phyloP scores from a whole-genome alignment of 2,113 vertebrate species.

The Carlito syrichta region DNA sequence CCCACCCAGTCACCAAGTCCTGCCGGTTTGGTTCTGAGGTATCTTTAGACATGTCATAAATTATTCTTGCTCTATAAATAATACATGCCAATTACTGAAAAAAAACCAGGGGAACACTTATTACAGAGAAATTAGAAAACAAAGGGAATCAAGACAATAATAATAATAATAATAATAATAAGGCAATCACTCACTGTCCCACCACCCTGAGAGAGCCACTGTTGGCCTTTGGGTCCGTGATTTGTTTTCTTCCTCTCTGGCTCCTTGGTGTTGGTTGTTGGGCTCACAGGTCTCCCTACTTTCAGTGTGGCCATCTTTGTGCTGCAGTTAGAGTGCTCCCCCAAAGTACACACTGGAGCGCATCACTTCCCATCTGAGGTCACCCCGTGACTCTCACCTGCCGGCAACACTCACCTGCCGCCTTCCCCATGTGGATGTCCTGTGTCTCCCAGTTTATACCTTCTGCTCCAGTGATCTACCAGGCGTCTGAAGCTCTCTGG shows the following conservation, averaged over 20 bases:
- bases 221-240: not conserved
- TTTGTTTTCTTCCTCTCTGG: not conserved
- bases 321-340: not conserved
- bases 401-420: not conserved
- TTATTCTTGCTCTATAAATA: conserved; percentile 19
- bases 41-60: not conserved
- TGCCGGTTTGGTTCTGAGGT: not conserved
- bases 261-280: not conserved
- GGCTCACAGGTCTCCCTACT: not conserved
- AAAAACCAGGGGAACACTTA: conserved; percentile 29
- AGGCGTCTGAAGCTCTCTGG: not conserved
- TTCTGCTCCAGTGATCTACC: not conserved
- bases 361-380: not conserved
- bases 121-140: not conserved
- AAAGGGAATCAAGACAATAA: not conserved
- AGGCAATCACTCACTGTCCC: not conserved
- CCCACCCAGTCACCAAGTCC: not conserved
- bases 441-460: not conserved
- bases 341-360: not conserved
- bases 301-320: not conserved
- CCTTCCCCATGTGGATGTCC: not conserved
- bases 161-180: too few relatives aligned
- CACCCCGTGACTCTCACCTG: not conserved
- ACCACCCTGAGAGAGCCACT: not conserved
- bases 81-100: not conserved